Percentiles rank a stretch among this genome's conserved stretches.
Evolutionary conservation across 2,113 vertebrate genomes (phyloP).

Genomic region (Seriola quinqueradiata): DNA sequence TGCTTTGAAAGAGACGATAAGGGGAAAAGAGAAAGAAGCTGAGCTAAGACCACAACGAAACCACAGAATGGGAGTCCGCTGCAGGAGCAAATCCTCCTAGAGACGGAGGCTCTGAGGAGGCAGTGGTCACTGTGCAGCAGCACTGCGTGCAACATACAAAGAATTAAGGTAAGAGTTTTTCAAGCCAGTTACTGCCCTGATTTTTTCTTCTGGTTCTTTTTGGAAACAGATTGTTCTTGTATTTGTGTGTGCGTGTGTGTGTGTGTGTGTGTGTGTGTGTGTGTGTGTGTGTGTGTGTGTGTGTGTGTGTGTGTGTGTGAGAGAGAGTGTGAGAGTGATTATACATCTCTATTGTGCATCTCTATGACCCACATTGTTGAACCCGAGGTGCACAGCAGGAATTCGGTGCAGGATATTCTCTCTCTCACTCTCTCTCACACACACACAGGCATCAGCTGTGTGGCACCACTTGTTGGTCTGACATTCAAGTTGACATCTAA

Average conservation of each 20-base stretch:
- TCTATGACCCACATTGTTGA: conserved; percentile 71
- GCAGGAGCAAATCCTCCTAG: conserved; percentile 64
- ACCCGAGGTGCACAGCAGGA: conserved; percentile 62
- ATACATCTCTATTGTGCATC: conserved; percentile 56
- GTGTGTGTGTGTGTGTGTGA: neutral
- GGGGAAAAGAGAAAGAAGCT: conserved; percentile 40
- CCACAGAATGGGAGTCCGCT: conserved; percentile 66
- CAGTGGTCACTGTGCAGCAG: conserved; percentile 47
- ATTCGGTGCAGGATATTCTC: conserved; percentile 27
- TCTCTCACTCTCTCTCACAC: conserved; percentile 2
- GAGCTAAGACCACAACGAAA: conserved; percentile 48
- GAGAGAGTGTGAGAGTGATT: conserved; percentile 3
- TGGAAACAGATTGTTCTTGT: neutral
- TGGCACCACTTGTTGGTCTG: conserved; percentile 64
- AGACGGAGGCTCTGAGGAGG: conserved; percentile 46
- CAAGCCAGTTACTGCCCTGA: conserved; percentile 1
- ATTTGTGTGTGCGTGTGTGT: neutral
- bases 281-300: neutral
- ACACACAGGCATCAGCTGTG: conserved; percentile 20
- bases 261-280: neutral
- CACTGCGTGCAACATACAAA: conserved; percentile 47
- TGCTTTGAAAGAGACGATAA: conserved; percentile 69
- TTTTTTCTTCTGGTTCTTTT: conserved; percentile 13
- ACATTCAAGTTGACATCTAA: conserved; percentile 41
- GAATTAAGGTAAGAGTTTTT: conserved; percentile 77